Percentiles rank a stretch among this genome's conserved stretches.
Evolutionary conservation across 2,888 invertebrate genomes (phyloP).

Genomic region (Helicoverpa assulta): DNA sequence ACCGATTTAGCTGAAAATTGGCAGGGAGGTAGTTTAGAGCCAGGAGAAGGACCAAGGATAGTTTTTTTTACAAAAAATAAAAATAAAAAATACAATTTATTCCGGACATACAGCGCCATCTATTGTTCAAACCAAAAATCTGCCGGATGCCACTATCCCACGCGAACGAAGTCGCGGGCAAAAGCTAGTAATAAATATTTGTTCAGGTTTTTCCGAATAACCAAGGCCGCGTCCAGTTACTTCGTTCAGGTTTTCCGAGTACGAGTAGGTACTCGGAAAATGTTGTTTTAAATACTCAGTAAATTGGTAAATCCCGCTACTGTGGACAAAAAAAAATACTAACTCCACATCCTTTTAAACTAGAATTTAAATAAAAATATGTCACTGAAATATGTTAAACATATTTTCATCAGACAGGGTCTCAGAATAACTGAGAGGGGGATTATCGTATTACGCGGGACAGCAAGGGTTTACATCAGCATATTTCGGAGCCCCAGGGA

Average conservation of each 20-base stretch:
- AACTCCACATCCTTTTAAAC: not conserved
- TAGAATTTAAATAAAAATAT: conserved; percentile 6
- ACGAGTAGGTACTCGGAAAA: not conserved
- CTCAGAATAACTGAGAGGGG: conserved; percentile 37
- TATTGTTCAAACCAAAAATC: too few relatives aligned
- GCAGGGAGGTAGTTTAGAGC: too few relatives aligned
- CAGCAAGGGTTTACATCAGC: conserved; percentile 52
- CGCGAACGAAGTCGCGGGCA: too few relatives aligned
- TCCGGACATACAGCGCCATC: too few relatives aligned
- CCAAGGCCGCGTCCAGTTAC: not conserved
- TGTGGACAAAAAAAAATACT: not conserved
- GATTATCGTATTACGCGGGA: conserved; percentile 49
- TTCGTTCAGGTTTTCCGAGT: too few relatives aligned
- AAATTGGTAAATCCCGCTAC: not conserved
- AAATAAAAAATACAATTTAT: too few relatives aligned
- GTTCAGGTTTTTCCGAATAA: conserved; percentile 16
- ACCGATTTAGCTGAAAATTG: too few relatives aligned
- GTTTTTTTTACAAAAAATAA: too few relatives aligned
- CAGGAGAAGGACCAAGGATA: too few relatives aligned
- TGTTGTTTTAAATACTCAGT: not conserved
- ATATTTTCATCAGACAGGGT: conserved; percentile 27
- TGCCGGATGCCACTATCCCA: too few relatives aligned
- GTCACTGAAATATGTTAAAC: conserved; percentile 8
- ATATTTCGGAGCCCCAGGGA: conserved; percentile 57
- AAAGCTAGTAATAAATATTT: too few relatives aligned